Base-by-base conservation (phyloP, 1,140 invertebrate genomes). In the Atta texana region DNA sequence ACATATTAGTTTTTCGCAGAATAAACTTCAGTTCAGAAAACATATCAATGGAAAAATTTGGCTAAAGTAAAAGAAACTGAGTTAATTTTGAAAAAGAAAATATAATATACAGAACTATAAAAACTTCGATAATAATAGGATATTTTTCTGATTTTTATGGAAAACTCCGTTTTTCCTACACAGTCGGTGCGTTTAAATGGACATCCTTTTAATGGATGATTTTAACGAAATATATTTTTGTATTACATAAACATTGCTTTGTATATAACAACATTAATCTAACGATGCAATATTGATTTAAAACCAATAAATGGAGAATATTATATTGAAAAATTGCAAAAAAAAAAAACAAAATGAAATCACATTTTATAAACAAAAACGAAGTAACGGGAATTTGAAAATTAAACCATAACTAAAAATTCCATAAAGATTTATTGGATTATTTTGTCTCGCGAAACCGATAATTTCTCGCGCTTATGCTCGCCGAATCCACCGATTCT, bases 381-480 rank as follows among this genome's bases (percentile, higher is more conserved):
- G n/a, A 21, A 28, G 18, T 6, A 61, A 12, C 8, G 0, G n/a
- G 34, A 24, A 68, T 59, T 24, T 59, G 34, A 14, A 63, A 4
- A 68, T 1, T 68, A 39, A 68, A 68, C 34, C 18, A 18, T 39
- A 53, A 53, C 2, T 28, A 31, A 21, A 24, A 21, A 24, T 12
- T 2, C 10, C 5, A 3, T 44, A 14, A 71, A 51, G 12, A 28
- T 53, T 72, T 18, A 21, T 55, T 34, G 16, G 12, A 51, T 21
- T 10, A 5, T 24, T 59, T 24, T 59, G 21, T 64, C 12, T 53
- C n/a, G 18, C 6, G 24, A 2, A 31, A 63, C 10, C 6, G 63
- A 68, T 80, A 80, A 68, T 68, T 80, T 39, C 21, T n/a, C 75
- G 31, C 55, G 49, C 21, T 34, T 78, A 76, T 61, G 57, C 44